Conservation (phyloP, 2,113 vertebrate genomes). For the Nycticebus coucang region DNA sequence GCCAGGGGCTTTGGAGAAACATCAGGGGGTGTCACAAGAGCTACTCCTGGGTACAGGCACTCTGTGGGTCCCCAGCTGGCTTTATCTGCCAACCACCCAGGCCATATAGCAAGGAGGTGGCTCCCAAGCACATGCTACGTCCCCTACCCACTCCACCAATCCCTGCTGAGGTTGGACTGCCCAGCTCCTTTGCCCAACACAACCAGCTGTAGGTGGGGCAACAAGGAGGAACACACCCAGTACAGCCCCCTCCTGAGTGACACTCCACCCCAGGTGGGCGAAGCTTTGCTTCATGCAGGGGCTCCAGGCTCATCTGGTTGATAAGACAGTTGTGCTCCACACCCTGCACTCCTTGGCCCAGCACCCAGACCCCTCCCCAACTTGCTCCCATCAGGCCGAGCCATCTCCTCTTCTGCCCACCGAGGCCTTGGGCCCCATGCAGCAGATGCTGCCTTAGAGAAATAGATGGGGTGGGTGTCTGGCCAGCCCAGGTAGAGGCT, state of each 20-base stretch:
- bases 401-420: neutral
- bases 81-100: neutral
- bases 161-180: neutral
- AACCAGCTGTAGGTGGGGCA: neutral
- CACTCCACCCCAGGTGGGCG: neutral
- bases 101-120: neutral
- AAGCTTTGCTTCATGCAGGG: neutral
- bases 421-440: neutral
- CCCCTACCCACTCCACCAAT: neutral
- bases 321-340: neutral
- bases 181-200: neutral
- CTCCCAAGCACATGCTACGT: neutral
- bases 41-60: neutral
- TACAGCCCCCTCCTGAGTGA: no score
- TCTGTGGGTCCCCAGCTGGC: no score
- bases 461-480: neutral
- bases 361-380: neutral
- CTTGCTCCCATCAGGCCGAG: neutral
- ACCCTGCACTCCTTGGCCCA: neutral
- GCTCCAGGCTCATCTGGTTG: accelerated
- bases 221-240: neutral
- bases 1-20: neutral
- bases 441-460: neutral
- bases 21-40: accelerated
- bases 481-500: neutral